Evolutionary conservation across 2,113 vertebrate genomes (phyloP), one percentile per base, ranked within the genome.

Genomic region (Coregonus clupeaformis): DNA sequence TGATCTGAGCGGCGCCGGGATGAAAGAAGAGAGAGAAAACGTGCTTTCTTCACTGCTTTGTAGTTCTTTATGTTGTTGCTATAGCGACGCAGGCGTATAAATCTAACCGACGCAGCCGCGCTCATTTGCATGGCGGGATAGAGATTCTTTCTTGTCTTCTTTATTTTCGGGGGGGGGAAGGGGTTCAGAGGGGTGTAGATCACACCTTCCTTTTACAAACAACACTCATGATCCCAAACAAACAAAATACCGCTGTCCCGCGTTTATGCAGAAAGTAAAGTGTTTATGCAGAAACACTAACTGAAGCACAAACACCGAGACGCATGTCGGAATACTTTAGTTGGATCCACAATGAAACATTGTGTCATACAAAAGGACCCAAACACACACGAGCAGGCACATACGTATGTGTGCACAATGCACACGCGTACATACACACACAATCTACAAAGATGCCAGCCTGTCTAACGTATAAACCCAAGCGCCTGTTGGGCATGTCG

Each of bases 1-100:
- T 88, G 86, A 90, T 92, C 81, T 87, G 86, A 91, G 82, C 80
- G 75, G 71, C 77, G 55, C 60, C 24, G 73, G 80, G 84, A 89
- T 92, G 81, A 91, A 88, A 90, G 82, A 87, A 76, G 70, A 73
- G 20, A 57, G n/a, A 45, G 76, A 80, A 89, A 89, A 47, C 79
- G 84, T 85, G 71, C 77, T 81, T 82, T 82, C 73, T 64, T 69
- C 6, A 25, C 70, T 81, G 86, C 85, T 88, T 88, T 89, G 86
- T 89, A 79, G 77, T 81, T 85, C 82, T 81, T 83, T 83, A 72
- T 89, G 81, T 85, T 80, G 89, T 91, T 93, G 87, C 92, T 85
- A 92, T 91, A 86, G 91, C 78, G 90, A 92, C 89, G 65, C 69
- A 74, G 72, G 71, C 71, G 66, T 76, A 80, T 78, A 90, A 82